Evolutionary conservation across 1,140 invertebrate species (phyloP).

Genomic region (Pteromalus puparum): DNA sequence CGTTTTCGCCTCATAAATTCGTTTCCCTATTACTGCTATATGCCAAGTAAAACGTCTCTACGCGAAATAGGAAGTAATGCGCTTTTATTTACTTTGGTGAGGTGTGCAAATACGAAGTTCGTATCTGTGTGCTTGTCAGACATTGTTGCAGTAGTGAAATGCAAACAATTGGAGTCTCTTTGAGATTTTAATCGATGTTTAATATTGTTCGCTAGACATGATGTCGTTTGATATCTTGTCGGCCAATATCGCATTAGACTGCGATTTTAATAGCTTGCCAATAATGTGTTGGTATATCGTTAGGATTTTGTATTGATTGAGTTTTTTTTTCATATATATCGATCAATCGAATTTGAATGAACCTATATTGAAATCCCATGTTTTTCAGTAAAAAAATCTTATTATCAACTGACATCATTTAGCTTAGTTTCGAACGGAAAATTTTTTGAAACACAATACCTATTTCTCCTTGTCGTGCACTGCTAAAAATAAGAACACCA

Average conservation of each 20-base stretch:
- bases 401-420: no score
- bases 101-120: background rate
- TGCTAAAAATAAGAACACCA: background rate
- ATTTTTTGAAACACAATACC: no score
- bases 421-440: no score
- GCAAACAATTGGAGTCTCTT: conserved; percentile 44
- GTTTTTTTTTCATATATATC: no score
- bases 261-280: no score
- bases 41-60: background rate
- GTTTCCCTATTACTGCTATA: background rate
- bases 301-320: no score
- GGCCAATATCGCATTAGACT: background rate
- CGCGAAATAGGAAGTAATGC: background rate
- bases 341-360: no score
- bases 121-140: background rate
- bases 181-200: conserved; percentile 44
- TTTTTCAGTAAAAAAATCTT: no score
- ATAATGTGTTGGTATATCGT: no score
- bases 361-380: no score
- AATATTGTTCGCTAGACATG: conserved; percentile 25
- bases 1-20: background rate
- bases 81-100: conserved; percentile 3
- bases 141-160: conserved; percentile 37
- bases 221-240: conserved; percentile 10
- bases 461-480: no score